Evolutionary conservation across 1,140 invertebrate species (phyloP).

Genomic region (Leptopilina clavipes): DNA sequence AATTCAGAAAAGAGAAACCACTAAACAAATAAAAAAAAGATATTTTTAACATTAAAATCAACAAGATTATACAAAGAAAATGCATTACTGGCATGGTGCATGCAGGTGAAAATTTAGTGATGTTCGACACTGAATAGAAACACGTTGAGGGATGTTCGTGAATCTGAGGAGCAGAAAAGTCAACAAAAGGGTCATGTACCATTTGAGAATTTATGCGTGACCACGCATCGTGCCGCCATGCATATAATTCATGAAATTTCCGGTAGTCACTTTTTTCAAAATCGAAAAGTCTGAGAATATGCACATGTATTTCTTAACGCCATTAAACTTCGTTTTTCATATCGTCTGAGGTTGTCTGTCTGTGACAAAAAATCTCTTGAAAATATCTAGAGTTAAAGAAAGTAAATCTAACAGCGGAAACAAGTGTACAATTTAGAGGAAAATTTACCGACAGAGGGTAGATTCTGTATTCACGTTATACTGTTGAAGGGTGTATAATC

Average conservation of each 20-base stretch:
- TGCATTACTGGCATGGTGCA: neutral
- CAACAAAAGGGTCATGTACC: conserved; percentile 20
- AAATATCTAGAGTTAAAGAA: neutral
- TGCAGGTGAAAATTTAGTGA: conserved; percentile 13
- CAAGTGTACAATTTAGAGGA: conserved; percentile 1
- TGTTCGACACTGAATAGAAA: conserved; percentile 16
- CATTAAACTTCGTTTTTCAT: neutral
- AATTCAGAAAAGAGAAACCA: too few species aligned
- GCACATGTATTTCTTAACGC: neutral
- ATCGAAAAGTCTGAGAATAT: neutral
- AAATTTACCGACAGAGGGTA: conserved; percentile 11
- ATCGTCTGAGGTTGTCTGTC: too few species aligned
- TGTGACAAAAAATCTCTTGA: too few species aligned
- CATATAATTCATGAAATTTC: conserved; percentile 13
- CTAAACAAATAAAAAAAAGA: too few species aligned
- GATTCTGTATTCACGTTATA: neutral
- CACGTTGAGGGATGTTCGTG: neutral
- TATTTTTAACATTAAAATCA: neutral
- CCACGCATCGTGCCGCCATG: conserved; percentile 8
- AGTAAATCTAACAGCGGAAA: too few species aligned
- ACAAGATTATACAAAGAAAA: neutral
- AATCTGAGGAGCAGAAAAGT: conserved; percentile 4
- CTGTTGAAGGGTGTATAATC: neutral
- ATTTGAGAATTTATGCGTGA: conserved; percentile 19
- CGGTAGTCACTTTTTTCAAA: neutral